Evolutionary conservation across 2,113 vertebrate species (phyloP), one percentile per base, ranked within the genome.

Genomic region (Perognathus longimembris): DNA sequence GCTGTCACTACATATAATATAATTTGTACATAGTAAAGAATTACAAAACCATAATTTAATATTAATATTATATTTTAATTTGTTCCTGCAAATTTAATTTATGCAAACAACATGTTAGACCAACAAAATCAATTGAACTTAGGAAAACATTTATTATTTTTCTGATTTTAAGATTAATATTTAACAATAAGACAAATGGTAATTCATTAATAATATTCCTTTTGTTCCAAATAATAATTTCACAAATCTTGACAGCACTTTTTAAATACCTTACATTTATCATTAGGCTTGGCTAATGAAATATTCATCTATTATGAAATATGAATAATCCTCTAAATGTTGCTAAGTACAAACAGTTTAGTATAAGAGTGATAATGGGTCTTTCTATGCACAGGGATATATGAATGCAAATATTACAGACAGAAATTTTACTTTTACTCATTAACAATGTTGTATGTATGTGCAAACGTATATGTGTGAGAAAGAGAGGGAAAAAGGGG

Each of bases 111-210:
- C 78, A 7, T 75, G 5, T 85, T 40, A 64, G 3, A 0, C 3
- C 57, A 91, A 84, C 3, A 74, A 54, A 63, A 94, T 91, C 14
- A 71, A 81, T 20, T 85, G 30, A 7, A 69, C 28, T 64, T 85
- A 76, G 6, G 54, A 63, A 67, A 45, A 5, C 7, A 90, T 32
- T 77, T 91, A n/a, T 87, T 87, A 66, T 26, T 88, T 73, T 90
- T 21, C 74, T 88, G 30, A 74, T 89, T 88, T 66, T 22, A 28
- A 82, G 9, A 61, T 57, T 81, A 85, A 75, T 73, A 92, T 78
- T 88, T 89, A 17, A 84, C 28, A 79, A 92, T 24, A 69, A 85
- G 89, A 95, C 11, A 21, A 84, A 85, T 85, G 12, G 30, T 45
- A 70, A 8, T 74, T 1, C 6, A 57, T 59, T 90, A 61, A 66